Percentiles rank a stretch among this genome's conserved stretches.
Evolutionary conservation across 2,888 invertebrate genomes (phyloP).

Genomic region (Xanthorhoe designata): DNA sequence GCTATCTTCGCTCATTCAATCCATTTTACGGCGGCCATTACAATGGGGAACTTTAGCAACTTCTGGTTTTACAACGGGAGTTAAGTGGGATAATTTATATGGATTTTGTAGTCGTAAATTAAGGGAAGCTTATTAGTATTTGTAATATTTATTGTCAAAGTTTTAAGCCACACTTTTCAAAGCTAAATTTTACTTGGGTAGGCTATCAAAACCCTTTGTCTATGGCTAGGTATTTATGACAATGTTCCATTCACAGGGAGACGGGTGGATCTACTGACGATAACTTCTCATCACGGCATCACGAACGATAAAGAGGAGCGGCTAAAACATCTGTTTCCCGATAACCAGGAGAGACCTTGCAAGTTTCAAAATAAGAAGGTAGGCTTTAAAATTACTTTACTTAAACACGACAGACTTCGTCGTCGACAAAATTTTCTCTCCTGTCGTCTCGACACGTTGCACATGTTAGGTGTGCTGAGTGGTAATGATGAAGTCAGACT

Average conservation of each 20-base stretch:
- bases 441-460: too few relatives aligned
- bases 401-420: too few relatives aligned
- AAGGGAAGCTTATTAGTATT: neutral
- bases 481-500: too few relatives aligned
- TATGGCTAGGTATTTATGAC: too few relatives aligned
- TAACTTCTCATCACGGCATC: conserved; percentile 92
- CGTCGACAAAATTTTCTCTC: too few relatives aligned
- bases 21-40: conserved; percentile 26
- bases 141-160: too few relatives aligned
- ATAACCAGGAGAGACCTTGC: conserved; percentile 88
- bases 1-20: conserved; percentile 23
- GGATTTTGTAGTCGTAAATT: conserved; percentile 16
- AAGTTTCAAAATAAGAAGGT: conserved; percentile 93
- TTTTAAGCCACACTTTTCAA: too few relatives aligned
- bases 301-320: conserved; percentile 89
- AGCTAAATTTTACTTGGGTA: too few relatives aligned
- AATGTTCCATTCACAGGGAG: conserved; percentile 63
- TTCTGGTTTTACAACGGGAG: conserved; percentile 24
- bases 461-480: too few relatives aligned
- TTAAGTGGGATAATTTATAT: conserved; percentile 21
- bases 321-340: conserved; percentile 90
- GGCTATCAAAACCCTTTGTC: too few relatives aligned
- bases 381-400: too few relatives aligned
- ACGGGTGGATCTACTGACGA: conserved; percentile 92
- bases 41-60: conserved; percentile 18